phyloP scores from a whole-genome alignment of 23 tunicate genomes.

The Halocynthia roretzi region DNA sequence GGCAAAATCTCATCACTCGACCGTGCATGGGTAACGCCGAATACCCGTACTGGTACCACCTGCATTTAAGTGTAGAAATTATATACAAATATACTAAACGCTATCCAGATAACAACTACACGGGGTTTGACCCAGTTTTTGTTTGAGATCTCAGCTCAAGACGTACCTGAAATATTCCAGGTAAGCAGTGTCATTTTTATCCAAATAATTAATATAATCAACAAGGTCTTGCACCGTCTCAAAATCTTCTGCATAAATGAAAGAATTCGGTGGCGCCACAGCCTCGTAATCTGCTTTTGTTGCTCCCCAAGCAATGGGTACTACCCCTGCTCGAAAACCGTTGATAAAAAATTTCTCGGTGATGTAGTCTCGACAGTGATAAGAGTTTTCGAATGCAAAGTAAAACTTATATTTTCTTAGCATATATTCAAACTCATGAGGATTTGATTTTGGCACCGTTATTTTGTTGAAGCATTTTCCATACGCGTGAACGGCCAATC shows the following conservation, averaged over 20 bases:
- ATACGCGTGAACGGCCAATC: too few relatives aligned
- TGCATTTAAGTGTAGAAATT: background rate
- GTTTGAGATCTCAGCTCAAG: background rate
- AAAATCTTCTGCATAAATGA: conserved; percentile 55
- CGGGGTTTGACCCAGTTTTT: too few relatives aligned
- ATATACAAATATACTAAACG: background rate
- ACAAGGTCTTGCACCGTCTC: conserved; percentile 27
- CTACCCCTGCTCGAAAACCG: conserved; percentile 35
- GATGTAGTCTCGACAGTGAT: conserved; percentile 69
- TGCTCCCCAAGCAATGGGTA: conserved; percentile 75
- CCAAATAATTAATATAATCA: conserved; percentile 38
- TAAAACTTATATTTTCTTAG: conserved; percentile 54
- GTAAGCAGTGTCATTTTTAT: conserved; percentile 45
- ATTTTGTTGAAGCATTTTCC: too few relatives aligned
- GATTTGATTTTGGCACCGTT: background rate
- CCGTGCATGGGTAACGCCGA: conserved; percentile 2
- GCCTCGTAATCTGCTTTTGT: conserved; percentile 48
- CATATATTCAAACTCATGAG: conserved; percentile 21
- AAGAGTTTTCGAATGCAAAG: conserved; percentile 72
- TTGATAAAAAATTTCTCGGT: conserved; percentile 74
- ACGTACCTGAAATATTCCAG: conserved; percentile 39
- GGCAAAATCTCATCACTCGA: background rate
- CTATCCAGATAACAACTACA: background rate
- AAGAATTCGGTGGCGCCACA: conserved; percentile 49
- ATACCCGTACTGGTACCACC: conserved; percentile 2